Evolutionary conservation across 2,888 invertebrate species (phyloP), one percentile per base, ranked within the genome.

Genomic region (Drosophila meridionalis): DNA sequence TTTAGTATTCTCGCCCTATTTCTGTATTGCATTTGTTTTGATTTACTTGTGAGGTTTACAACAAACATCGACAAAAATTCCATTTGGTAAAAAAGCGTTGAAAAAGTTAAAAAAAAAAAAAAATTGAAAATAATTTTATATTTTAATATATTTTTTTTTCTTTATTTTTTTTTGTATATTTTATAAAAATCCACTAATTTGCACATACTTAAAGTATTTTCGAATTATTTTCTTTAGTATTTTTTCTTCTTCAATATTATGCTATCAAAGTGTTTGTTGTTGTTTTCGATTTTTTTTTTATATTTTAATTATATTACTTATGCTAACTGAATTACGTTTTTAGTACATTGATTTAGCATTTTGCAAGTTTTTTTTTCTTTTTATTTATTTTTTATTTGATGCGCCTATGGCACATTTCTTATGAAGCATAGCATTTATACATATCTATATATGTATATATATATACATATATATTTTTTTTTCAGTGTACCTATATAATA

Each of bases 331-430:
- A 63, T 73, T 68, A 57, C 50, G 32, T 71, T 79, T 78, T 73
- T 87, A 78, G 74, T 78, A 75, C 71, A 85, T 87, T 85, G 56
- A 84, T 89, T 84, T 84, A 89, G 82, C 76, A 75, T 69, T 66
- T 76, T 32, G 77, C 82, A 82, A 79, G 53, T 63, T 60, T 62
- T 62, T 52, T 57, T 47, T 50, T 26, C 40, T 43, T 48, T 38
- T n/a, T 60, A 14, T 34, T 55, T 14, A 7, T 36, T 38, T 40
- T 71, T 53, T 81, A 62, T 66, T 74, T 73, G 58, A 72, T 62
- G 69, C 76, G 90, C 85, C 89, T 86, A 90, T 90, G 90, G 90
- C 85, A 89, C 89, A 86, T 87, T 76, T 73, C 55, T 59, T 68
- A 65, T 77, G 60, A 69, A 77, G 73, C 68, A 80, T 76, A 63